Percentiles rank a stretch among this genome's conserved stretches.
Conservation (phyloP, 2,113 vertebrate species). For the Gorsachius goisagi region DNA sequence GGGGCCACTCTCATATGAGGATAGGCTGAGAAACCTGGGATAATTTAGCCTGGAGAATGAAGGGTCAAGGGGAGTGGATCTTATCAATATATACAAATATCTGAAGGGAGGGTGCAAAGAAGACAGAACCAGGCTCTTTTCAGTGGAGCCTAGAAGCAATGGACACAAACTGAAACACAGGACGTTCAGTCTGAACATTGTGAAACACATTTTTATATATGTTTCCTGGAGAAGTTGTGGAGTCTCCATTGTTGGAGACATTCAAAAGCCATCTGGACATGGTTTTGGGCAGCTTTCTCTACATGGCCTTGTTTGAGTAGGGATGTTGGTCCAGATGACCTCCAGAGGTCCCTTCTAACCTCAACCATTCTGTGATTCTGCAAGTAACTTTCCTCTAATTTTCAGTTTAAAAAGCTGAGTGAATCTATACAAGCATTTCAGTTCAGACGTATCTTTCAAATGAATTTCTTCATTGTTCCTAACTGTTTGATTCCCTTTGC, state of each 20-base stretch:
- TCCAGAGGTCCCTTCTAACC: background rate
- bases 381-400: background rate
- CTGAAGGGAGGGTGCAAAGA: background rate
- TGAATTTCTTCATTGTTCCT: background rate
- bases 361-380: background rate
- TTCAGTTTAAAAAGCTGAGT: background rate
- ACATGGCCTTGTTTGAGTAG: background rate
- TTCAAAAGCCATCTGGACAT: background rate
- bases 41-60: background rate
- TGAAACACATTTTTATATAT: background rate
- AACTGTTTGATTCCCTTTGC: background rate
- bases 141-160: background rate
- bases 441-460: background rate
- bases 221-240: background rate
- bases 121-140: background rate
- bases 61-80: background rate
- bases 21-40: background rate
- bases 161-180: background rate
- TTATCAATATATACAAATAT: background rate
- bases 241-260: background rate
- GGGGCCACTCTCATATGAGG: background rate
- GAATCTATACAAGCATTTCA: background rate
- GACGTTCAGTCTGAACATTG: background rate
- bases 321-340: background rate
- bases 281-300: background rate